phyloP scores from a whole-genome alignment of 2,797 vertebrate genomes.

The Echeneis naucrates region DNA sequence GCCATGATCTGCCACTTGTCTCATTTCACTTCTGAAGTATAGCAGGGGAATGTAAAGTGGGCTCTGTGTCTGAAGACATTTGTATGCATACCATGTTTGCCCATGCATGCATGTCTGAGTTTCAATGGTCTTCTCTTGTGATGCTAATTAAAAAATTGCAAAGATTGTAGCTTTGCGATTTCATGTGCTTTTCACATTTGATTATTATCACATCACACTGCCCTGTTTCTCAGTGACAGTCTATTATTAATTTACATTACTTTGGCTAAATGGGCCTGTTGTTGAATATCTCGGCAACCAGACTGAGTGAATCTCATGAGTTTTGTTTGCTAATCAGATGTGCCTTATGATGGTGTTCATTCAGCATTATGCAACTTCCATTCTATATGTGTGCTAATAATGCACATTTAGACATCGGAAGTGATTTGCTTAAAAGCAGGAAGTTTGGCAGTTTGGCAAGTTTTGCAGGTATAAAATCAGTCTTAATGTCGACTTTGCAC shows the following conservation, averaged over 20 bases:
- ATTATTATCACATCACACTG: slow-evolving; percentile 67
- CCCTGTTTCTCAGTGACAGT: neutral
- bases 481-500: neutral
- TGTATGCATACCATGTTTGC: slow-evolving; percentile 37
- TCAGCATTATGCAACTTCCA: slow-evolving; percentile 1
- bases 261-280: neutral
- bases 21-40: slow-evolving; percentile 20
- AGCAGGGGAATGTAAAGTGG: slow-evolving; percentile 33
- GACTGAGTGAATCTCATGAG: too few species aligned
- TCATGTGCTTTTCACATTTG: slow-evolving; percentile 71
- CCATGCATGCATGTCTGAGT: slow-evolving; percentile 29
- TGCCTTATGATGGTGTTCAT: too few species aligned
- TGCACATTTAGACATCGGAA: slow-evolving; percentile 12
- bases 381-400: slow-evolving; percentile 3
- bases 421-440: slow-evolving; percentile 30
- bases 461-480: neutral
- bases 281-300: too few species aligned
- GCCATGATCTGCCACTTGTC: slow-evolving; percentile 11
- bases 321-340: too few species aligned
- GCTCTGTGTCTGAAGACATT: slow-evolving; percentile 42
- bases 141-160: slow-evolving; percentile 61
- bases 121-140: slow-evolving; percentile 22
- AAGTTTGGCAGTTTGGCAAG: slow-evolving; percentile 8
- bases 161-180: slow-evolving; percentile 66
- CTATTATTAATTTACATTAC: neutral